Evolutionary conservation across 2,797 vertebrate species (phyloP).

Genomic region (Holocentrus rufus): DNA sequence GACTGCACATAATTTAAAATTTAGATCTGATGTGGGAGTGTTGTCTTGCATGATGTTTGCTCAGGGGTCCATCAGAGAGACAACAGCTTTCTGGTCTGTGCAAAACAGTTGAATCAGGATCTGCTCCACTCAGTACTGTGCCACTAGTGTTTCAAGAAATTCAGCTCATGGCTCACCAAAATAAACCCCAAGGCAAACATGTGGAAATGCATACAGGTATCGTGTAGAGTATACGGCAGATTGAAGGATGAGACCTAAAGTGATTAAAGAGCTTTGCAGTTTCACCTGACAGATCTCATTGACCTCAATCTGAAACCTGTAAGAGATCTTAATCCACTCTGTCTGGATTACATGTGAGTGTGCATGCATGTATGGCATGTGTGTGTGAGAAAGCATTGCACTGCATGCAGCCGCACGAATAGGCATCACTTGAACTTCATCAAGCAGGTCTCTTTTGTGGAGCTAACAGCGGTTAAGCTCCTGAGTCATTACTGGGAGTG

Average conservation of each 20-base stretch:
- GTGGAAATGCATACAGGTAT: slow-evolving; percentile 21
- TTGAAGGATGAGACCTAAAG: slow-evolving; percentile 63
- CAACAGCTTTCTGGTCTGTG: background rate
- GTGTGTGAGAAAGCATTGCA: background rate
- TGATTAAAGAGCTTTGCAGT: slow-evolving; percentile 80
- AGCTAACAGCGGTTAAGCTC: background rate
- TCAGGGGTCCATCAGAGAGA: background rate
- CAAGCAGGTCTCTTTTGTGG: background rate
- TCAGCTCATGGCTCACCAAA: slow-evolving; percentile 2
- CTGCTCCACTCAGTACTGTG: background rate
- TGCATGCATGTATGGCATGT: slow-evolving; percentile 2
- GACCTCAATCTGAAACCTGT: slow-evolving; percentile 82
- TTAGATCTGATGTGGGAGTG: background rate
- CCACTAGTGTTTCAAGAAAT: background rate
- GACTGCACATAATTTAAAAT: slow-evolving; percentile 1
- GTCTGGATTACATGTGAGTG: slow-evolving; percentile 60
- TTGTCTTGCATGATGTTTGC: slow-evolving; percentile 2
- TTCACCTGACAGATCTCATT: slow-evolving; percentile 80
- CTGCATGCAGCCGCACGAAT: background rate
- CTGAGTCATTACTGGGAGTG: slow-evolving; percentile 4
- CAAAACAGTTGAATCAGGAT: background rate
- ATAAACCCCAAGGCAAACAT: slow-evolving; percentile 16
- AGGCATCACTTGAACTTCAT: background rate
- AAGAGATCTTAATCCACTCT: slow-evolving; percentile 77
- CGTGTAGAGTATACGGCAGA: slow-evolving; percentile 36